Evolutionary conservation across 2,113 vertebrate species (phyloP).

Genomic region (Tachuris rubrigastra): DNA sequence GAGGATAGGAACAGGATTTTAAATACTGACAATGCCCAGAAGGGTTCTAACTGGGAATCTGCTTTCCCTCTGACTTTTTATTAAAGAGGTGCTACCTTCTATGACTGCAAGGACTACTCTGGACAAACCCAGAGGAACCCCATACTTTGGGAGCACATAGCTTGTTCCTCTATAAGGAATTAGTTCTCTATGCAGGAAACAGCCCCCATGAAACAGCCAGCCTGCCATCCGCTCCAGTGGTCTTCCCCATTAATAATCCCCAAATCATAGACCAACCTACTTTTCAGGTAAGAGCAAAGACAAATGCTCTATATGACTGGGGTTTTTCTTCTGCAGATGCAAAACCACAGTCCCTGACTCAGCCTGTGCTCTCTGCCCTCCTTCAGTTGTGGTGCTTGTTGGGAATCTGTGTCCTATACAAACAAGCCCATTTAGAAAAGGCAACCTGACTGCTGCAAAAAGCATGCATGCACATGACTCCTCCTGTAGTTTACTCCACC

Average conservation of each 20-base stretch:
- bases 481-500: not conserved
- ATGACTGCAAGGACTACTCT: not conserved
- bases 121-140: not conserved
- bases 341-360: not conserved
- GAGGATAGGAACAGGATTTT: not conserved
- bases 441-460: not conserved
- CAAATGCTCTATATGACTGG: not conserved
- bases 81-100: not conserved
- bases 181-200: not conserved
- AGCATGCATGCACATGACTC: rapidly evolving
- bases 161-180: not conserved
- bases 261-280: not conserved
- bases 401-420: not conserved
- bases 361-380: not conserved
- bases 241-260: not conserved
- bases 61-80: not conserved
- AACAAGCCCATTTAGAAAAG: not conserved
- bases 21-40: not conserved
- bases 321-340: not conserved
- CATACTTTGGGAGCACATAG: rapidly evolving
- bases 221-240: not conserved
- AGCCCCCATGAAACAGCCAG: not conserved
- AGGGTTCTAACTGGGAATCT: not conserved
- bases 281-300: not conserved
- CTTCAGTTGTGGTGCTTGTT: not conserved